Conservation (phyloP, 2,113 vertebrate species). For the Thomomys bottae region DNA sequence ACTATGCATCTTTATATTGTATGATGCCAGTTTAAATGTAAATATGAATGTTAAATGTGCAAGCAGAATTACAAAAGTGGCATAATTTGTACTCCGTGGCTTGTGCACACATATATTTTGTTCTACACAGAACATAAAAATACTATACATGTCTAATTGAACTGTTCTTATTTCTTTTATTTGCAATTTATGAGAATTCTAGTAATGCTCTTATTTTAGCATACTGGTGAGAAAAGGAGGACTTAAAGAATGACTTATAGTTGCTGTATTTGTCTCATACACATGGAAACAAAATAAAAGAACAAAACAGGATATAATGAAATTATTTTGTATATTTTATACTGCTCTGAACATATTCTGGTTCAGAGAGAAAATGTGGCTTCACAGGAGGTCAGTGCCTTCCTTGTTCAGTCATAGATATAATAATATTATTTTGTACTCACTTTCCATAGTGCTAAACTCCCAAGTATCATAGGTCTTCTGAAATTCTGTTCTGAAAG, state of each 20-base stretch:
- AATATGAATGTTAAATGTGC: slow-evolving; percentile 19
- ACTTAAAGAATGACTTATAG: neutral
- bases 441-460: neutral
- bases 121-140: neutral
- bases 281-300: neutral
- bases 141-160: neutral
- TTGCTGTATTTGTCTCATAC: neutral
- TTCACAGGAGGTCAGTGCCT: neutral
- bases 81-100: neutral
- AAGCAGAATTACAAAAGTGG: neutral
- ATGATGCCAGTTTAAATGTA: slow-evolving; percentile 27
- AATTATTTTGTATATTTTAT: neutral
- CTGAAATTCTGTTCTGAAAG: neutral
- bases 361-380: neutral
- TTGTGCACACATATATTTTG: neutral
- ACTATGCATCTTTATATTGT: neutral
- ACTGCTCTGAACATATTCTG: neutral
- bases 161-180: slow-evolving; percentile 25
- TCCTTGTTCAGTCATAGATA: neutral
- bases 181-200: neutral
- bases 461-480: neutral
- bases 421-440: neutral
- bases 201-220: neutral
- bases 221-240: neutral
- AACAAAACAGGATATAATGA: neutral